phyloP scores from a whole-genome alignment of 2,888 invertebrate species.

The Coremacera marginata region DNA sequence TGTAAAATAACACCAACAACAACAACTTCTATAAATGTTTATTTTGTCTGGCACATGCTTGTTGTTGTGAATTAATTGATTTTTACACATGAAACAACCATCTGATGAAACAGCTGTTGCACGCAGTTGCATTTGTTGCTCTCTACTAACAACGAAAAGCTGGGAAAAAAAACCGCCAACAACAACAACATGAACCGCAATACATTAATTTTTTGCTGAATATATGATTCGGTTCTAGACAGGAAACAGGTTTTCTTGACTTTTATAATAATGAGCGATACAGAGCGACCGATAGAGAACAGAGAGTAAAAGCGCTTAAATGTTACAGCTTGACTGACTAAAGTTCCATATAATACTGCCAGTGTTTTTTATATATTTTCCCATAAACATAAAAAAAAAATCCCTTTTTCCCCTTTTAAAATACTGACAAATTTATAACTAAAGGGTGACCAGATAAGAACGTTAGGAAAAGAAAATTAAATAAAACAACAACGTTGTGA shows the following conservation, averaged over 20 bases:
- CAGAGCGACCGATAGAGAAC: neutral
- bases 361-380: too few relatives aligned
- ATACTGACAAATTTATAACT: too few relatives aligned
- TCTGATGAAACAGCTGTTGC: slow-evolving; percentile 24
- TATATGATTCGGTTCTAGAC: neutral
- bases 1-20: too few relatives aligned
- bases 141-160: neutral
- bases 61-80: neutral
- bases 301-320: neutral
- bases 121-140: slow-evolving; percentile 10
- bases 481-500: too few relatives aligned
- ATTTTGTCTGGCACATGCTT: slow-evolving; percentile 21
- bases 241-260: neutral
- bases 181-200: neutral
- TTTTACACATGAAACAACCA: neutral
- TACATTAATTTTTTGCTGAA: too few relatives aligned
- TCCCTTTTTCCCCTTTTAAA: too few relatives aligned
- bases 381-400: too few relatives aligned
- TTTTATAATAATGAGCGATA: neutral
- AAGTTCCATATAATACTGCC: too few relatives aligned
- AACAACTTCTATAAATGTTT: neutral
- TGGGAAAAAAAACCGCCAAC: neutral
- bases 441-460: too few relatives aligned
- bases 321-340: too few relatives aligned
- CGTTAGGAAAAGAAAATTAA: too few relatives aligned